Conservation (phyloP, 1,140 invertebrate species). For the Lepidurus arcticus region DNA sequence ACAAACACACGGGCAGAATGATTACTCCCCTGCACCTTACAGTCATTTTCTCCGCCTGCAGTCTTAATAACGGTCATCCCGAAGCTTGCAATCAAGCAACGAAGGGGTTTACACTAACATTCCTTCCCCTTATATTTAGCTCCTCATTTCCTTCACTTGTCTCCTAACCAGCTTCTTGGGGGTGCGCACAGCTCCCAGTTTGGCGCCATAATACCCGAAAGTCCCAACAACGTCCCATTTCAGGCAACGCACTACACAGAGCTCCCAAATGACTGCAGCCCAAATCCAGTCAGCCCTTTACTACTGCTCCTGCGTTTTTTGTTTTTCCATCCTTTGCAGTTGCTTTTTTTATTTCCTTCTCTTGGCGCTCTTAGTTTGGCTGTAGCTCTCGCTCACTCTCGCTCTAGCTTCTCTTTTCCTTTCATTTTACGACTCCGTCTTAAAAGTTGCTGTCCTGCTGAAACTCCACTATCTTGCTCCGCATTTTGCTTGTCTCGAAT, state of each 20-base stretch:
- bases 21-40: neutral
- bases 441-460: neutral
- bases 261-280: neutral
- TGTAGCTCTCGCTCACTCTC: neutral
- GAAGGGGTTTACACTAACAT: neutral
- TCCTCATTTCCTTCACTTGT: neutral
- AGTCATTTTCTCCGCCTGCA: neutral
- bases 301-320: neutral
- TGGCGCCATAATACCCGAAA: slow-evolving; percentile 2
- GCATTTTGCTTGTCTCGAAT: neutral
- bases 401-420: neutral
- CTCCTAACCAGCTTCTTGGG: neutral
- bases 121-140: neutral
- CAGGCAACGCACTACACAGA: neutral
- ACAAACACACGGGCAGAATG: too few species aligned
- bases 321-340: too few species aligned
- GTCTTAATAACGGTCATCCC: neutral
- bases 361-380: neutral
- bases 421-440: neutral
- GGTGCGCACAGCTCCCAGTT: neutral
- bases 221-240: neutral
- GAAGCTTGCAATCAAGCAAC: neutral
- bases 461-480: slow-evolving; percentile 7
- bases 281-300: neutral
- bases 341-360: neutral